Percentiles rank a stretch among this genome's conserved stretches.
phyloP scores from a whole-genome alignment of 1,140 invertebrate genomes.

The Himalopsyche phryganea region DNA sequence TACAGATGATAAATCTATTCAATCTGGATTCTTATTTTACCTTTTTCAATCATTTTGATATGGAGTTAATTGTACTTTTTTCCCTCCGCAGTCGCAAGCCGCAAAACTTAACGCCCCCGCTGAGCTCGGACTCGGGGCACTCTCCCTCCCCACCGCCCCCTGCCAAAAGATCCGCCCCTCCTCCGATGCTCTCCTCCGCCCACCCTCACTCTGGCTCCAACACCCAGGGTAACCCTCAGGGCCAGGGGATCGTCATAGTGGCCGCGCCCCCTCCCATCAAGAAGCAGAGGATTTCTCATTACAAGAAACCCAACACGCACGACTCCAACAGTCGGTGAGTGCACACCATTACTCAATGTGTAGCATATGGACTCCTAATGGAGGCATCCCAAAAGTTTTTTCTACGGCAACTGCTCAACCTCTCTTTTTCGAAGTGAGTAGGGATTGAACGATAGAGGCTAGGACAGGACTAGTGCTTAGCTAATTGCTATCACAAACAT shows the following conservation, averaged over 20 bases:
- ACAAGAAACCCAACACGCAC: constrained; percentile 54
- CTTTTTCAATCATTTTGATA: no score
- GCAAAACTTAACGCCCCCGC: constrained; percentile 81
- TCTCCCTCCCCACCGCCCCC: constrained; percentile 58
- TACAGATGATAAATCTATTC: no score
- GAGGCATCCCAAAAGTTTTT: no score
- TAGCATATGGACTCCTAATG: no score
- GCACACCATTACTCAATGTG: background rate
- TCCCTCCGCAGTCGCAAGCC: constrained; percentile 68
- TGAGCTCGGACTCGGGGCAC: constrained; percentile 73
- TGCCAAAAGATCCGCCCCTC: constrained; percentile 58
- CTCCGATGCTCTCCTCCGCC: constrained; percentile 35
- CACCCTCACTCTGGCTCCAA: constrained; percentile 52
- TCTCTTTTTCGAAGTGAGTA: no score
- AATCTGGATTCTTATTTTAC: no score
- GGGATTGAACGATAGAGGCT: no score
- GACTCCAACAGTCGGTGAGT: constrained; percentile 6
- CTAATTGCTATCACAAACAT: no score
- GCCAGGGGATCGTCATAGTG: constrained; percentile 46
- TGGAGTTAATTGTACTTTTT: constrained; percentile 8
- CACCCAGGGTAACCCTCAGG: constrained; percentile 57
- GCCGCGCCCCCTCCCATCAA: constrained; percentile 59
- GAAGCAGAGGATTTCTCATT: constrained; percentile 79
- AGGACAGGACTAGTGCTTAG: no score
- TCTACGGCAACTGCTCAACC: no score